Evolutionary conservation across 30 jellyfish, hydroid and myxozoan genomes (phyloP).

Genomic region (Aurelia aurita complex sp. Pacific): DNA sequence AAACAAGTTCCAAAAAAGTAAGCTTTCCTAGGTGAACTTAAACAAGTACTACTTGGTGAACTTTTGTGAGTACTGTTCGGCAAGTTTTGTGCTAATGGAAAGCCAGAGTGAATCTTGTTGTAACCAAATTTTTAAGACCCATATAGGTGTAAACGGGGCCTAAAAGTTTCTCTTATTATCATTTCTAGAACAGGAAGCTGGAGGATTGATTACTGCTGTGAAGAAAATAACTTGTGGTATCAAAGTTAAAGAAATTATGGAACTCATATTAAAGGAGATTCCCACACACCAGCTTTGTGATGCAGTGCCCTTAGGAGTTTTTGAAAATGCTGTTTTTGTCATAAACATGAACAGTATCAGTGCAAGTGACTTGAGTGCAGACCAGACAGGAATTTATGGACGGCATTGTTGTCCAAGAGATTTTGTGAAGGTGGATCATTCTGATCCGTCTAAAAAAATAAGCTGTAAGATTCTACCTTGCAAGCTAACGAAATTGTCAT

Average conservation of each 20-base stretch:
- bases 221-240: conserved; percentile 3
- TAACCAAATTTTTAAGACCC: not conserved
- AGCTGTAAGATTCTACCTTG: not conserved
- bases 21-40: too few species aligned
- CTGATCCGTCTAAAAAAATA: not conserved
- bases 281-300: conserved; percentile 10
- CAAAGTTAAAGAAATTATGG: conserved; percentile 12
- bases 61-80: not conserved
- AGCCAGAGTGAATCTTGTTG: conserved; percentile 6
- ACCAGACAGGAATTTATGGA: conserved; percentile 25
- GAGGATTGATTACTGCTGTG: conserved; percentile 1
- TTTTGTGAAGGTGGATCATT: conserved; percentile 4
- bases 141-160: conserved; percentile 7
- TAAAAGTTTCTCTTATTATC: conserved; percentile 5
- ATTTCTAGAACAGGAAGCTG: not conserved
- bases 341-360: not conserved
- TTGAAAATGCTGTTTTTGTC: conserved; percentile 7
- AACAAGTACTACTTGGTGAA: conserved; percentile 1
- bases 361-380: conserved; percentile 16
- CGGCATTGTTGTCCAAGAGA: conserved; percentile 21
- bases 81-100: not conserved
- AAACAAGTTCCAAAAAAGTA: too few species aligned
- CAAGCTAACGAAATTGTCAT: conserved; percentile 1
- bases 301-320: conserved; percentile 17
- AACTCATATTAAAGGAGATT: not conserved